These are phyloP conservation scores for Thymallus thymallus DNA, from an alignment of 2,113 vertebrate genomes.

Conservation along the genomic window DNA sequence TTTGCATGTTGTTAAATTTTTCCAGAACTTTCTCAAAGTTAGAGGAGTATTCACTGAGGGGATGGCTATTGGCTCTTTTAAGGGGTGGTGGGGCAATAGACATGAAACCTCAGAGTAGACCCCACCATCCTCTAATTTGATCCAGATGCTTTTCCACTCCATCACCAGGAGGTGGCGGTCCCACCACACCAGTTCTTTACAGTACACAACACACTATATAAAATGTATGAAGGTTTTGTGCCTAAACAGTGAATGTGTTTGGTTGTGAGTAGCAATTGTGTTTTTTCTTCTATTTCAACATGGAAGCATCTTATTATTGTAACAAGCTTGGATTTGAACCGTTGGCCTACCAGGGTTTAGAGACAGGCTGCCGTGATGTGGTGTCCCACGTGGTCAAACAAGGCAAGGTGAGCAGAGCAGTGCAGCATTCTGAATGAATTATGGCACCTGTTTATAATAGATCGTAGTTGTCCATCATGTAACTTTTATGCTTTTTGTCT, in stretches of 20 bases:
- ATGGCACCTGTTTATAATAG: no score
- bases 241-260: not conserved
- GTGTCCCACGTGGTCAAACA: slow-evolving; percentile 88
- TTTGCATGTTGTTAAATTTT: not conserved
- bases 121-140: slow-evolving; percentile 36
- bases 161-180: slow-evolving; percentile 44
- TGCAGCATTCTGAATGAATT: not conserved
- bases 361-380: slow-evolving; percentile 86
- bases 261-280: not conserved
- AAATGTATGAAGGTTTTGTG: no score
- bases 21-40: slow-evolving; percentile 5
- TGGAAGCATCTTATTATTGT: slow-evolving; percentile 91
- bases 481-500: slow-evolving; percentile 23
- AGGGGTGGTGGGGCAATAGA: slow-evolving; percentile 51
- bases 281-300: slow-evolving; percentile 32
- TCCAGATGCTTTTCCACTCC: slow-evolving; percentile 1
- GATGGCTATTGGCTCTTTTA: slow-evolving; percentile 58
- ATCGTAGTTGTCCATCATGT: not conserved
- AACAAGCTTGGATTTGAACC: slow-evolving; percentile 91
- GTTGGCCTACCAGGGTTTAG: slow-evolving; percentile 86
- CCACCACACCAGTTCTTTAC: not conserved
- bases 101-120: slow-evolving; percentile 9
- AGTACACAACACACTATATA: not conserved
- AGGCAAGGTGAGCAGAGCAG: slow-evolving; percentile 81
- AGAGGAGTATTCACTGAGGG: slow-evolving; percentile 23